phyloP scores from a whole-genome alignment of 2,797 vertebrate species.

The Oreochromis grahami region DNA sequence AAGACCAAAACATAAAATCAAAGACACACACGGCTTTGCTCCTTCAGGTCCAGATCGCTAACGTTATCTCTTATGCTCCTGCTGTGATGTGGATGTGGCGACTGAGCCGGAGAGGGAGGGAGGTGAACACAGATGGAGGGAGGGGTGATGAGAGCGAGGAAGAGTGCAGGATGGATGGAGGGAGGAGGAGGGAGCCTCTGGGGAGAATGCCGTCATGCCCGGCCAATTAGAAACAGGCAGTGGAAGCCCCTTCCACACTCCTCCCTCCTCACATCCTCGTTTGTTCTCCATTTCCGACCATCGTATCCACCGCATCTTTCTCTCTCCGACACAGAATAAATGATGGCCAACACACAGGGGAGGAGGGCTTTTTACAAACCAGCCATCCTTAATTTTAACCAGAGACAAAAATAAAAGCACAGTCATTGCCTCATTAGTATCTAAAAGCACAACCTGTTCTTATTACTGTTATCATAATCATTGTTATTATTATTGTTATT shows the following conservation, averaged over 20 bases:
- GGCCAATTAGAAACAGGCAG: constrained; percentile 85
- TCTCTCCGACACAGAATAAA: constrained; percentile 20
- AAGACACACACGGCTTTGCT: constrained; percentile 56
- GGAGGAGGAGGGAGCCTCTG: constrained; percentile 70
- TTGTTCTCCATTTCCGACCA: constrained; percentile 35
- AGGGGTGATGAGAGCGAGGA: constrained; percentile 52
- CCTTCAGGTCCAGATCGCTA: constrained; percentile 58
- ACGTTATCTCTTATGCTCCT: constrained; percentile 57
- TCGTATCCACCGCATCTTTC: constrained; percentile 22
- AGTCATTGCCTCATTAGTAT: not conserved
- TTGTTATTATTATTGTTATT: not conserved
- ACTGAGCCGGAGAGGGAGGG: constrained; percentile 66
- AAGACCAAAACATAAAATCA: not conserved
- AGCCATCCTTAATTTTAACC: not conserved
- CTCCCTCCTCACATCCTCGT: constrained; percentile 46
- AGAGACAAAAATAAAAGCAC: not conserved
- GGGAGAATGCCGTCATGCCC: constrained; percentile 89
- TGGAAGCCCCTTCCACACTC: constrained; percentile 66
- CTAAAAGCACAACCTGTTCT: not conserved
- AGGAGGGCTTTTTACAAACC: constrained; percentile 14
- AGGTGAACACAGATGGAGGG: constrained; percentile 73
- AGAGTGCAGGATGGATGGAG: constrained; percentile 56
- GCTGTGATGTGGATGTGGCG: constrained; percentile 77
- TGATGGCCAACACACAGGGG: not conserved
- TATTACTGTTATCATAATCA: not conserved